Percentiles rank a stretch among this genome's conserved stretches.
These are phyloP conservation scores for Tapera naevia DNA, from an alignment of 2,797 vertebrate species.

Conservation along the genomic window DNA sequence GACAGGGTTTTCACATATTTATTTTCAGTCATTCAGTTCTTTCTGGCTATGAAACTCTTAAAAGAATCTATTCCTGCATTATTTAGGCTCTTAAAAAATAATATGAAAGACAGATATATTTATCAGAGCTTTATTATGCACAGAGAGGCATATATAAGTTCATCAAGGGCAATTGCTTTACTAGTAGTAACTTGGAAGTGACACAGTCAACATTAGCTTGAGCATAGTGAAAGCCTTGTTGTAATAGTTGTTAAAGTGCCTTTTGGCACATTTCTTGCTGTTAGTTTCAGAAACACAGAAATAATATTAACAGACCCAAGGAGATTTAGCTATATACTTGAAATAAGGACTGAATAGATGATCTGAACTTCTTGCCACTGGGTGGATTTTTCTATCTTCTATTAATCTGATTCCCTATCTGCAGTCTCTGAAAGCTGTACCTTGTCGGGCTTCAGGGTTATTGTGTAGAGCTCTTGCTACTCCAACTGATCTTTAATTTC, in stretches of 20 bases:
- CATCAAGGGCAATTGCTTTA: background rate
- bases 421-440: background rate
- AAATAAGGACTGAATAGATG: background rate
- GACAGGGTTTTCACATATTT: background rate
- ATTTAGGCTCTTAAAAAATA: background rate
- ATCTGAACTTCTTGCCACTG: slow-evolving; percentile 13
- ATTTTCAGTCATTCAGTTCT: background rate
- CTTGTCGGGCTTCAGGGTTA: background rate
- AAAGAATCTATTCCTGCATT: background rate
- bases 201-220: background rate
- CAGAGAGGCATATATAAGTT: background rate
- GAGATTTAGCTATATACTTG: background rate
- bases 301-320: background rate
- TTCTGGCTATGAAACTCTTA: background rate
- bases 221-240: background rate
- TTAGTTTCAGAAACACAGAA: slow-evolving; percentile 15
- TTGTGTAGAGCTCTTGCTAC: slow-evolving; percentile 25
- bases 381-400: slow-evolving; percentile 12
- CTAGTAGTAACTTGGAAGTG: background rate
- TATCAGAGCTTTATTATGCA: background rate
- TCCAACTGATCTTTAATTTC: slow-evolving; percentile 38
- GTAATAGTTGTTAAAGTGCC: background rate
- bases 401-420: slow-evolving; percentile 1
- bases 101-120: background rate
- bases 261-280: background rate